Conservation (phyloP, 2,797 vertebrate species). For the Oreonectes daqikongensis region DNA sequence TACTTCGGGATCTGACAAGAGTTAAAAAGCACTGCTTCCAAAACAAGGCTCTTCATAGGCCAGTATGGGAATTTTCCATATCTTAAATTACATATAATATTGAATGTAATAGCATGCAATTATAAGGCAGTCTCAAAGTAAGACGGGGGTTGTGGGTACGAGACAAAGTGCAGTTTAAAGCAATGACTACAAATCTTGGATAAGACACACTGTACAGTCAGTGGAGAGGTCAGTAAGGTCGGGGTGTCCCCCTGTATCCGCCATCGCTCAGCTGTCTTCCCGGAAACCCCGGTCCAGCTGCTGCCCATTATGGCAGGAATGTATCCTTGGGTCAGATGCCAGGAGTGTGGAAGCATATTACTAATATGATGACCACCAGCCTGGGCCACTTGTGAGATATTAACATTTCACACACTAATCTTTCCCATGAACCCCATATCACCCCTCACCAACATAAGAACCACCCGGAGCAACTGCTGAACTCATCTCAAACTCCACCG, state of each 20-base stretch:
- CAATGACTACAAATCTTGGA: conserved; percentile 23
- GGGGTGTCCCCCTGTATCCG: conserved; percentile 64
- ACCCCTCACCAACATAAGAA: conserved; percentile 49
- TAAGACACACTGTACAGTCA: conserved; percentile 48
- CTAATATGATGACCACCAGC: conserved; percentile 72
- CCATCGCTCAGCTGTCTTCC: conserved; percentile 78
- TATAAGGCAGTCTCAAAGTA: conserved; percentile 1
- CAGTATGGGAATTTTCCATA: conserved; percentile 12
- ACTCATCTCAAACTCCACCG: conserved; percentile 66
- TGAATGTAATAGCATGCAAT: conserved; percentile 21
- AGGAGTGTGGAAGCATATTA: conserved; percentile 75
- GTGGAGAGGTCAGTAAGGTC: conserved; percentile 46
- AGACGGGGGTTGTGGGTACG: background rate
- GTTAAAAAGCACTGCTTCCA: conserved; percentile 20
- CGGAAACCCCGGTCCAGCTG: conserved; percentile 78
- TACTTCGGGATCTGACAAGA: conserved; percentile 42
- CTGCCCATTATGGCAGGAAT: conserved; percentile 82
- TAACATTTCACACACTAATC: conserved; percentile 73
- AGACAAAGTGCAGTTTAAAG: conserved; percentile 12
- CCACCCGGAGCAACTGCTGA: conserved; percentile 67
- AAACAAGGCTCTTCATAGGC: conserved; percentile 11
- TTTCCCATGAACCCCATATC: conserved; percentile 69
- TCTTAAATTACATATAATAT: conserved; percentile 18
- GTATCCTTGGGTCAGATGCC: conserved; percentile 76
- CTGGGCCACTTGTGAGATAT: conserved; percentile 76